Conservation (phyloP, 2,888 invertebrate genomes). For the Orthosia incerta region DNA sequence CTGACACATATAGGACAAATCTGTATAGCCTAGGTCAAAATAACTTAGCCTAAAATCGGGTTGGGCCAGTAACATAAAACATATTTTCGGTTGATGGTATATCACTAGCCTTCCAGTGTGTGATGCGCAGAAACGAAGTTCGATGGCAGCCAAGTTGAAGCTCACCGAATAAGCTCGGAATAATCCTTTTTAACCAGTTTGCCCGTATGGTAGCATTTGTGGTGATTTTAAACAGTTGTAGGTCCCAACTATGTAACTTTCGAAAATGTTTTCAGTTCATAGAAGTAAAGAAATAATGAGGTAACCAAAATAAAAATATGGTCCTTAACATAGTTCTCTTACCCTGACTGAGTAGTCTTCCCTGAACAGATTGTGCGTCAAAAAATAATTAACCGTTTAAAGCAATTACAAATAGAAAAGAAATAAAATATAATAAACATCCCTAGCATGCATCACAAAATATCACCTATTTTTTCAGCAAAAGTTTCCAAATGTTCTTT, state of each 20-base stretch:
- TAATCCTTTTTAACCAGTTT: constrained; percentile 7
- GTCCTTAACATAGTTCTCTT: background rate
- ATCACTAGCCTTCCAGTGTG: background rate
- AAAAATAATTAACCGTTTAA: background rate
- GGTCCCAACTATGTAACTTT: background rate
- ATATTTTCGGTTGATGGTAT: too few relatives aligned
- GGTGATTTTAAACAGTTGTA: constrained; percentile 1
- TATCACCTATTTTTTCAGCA: background rate
- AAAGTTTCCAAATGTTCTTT: background rate
- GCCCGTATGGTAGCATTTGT: constrained; percentile 6
- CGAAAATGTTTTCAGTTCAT: background rate
- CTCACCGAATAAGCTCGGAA: constrained; percentile 13
- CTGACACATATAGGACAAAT: too few relatives aligned
- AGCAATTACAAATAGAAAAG: background rate
- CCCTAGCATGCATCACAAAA: background rate
- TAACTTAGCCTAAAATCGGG: too few relatives aligned
- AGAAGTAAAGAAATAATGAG: background rate
- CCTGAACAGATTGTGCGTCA: background rate
- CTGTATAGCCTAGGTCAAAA: too few relatives aligned
- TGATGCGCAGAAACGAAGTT: constrained; percentile 26
- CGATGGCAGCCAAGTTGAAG: constrained; percentile 35
- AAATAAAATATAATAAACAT: background rate
- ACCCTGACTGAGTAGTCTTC: background rate
- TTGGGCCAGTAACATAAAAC: too few relatives aligned
- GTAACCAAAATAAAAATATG: background rate